Evolutionary conservation across 2,797 vertebrate genomes (phyloP).

Genomic region (Rhyacichthys aspro): DNA sequence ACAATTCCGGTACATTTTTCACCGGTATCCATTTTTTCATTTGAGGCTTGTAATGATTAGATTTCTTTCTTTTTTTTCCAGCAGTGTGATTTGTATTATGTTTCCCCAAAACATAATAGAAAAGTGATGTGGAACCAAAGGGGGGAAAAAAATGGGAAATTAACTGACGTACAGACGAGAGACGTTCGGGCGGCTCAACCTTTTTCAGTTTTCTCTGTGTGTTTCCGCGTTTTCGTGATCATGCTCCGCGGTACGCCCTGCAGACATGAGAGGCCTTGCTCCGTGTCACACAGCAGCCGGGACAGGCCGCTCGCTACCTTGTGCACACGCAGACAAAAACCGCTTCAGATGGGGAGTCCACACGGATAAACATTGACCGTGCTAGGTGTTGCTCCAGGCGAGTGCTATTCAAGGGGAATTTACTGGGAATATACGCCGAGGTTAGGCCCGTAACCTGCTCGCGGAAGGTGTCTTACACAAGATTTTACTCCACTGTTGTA

Average conservation of each 20-base stretch:
- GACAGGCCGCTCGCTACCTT: slow-evolving; percentile 66
- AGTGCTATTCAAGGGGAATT: slow-evolving; percentile 71
- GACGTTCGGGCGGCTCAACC: slow-evolving; percentile 76
- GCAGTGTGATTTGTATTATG: slow-evolving; percentile 80
- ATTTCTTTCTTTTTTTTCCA: slow-evolving; percentile 69
- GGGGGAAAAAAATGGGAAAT: slow-evolving; percentile 67
- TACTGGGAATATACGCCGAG: slow-evolving; percentile 60
- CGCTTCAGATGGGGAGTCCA: slow-evolving; percentile 81
- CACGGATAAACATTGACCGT: slow-evolving; percentile 82
- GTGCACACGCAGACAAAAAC: slow-evolving; percentile 76
- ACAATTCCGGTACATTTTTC: slow-evolving; percentile 79
- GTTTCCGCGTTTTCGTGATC: slow-evolving; percentile 78
- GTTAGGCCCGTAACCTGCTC: slow-evolving; percentile 70
- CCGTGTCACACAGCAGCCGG: slow-evolving; percentile 70
- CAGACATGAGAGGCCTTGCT: slow-evolving; percentile 79
- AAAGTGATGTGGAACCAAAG: slow-evolving; percentile 79
- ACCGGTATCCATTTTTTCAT: slow-evolving; percentile 78
- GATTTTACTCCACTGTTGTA: slow-evolving; percentile 44
- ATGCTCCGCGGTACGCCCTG: slow-evolving; percentile 77
- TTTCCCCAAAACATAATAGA: slow-evolving; percentile 80
- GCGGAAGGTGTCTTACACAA: slow-evolving; percentile 50
- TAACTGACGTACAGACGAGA: slow-evolving; percentile 75
- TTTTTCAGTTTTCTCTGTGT: slow-evolving; percentile 77
- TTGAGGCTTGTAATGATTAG: slow-evolving; percentile 80
- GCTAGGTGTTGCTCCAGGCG: slow-evolving; percentile 78